Conservation (phyloP, 1,140 invertebrate species). For the Drosophila sproati region DNA sequence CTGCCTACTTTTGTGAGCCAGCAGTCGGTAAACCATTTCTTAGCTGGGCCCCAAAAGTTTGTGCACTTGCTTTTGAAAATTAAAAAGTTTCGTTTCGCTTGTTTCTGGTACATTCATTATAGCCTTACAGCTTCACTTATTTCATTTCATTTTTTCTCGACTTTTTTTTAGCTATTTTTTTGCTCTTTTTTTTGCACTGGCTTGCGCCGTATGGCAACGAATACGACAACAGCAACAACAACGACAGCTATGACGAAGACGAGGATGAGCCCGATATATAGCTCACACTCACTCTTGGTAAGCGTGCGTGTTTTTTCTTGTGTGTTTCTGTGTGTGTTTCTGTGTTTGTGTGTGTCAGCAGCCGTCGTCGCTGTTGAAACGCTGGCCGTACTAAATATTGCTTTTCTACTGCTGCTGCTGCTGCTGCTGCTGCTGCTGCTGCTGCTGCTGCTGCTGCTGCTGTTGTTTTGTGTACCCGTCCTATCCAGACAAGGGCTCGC, state of each 20-base stretch:
- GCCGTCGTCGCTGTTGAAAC: constrained; percentile 42
- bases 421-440: constrained; percentile 38
- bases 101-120: constrained; percentile 31
- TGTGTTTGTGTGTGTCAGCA: constrained; percentile 54
- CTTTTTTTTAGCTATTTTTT: constrained; percentile 30
- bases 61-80: constrained; percentile 58
- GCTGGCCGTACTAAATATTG: constrained; percentile 29
- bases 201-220: constrained; percentile 71
- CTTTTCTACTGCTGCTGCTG: constrained; percentile 22
- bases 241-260: constrained; percentile 30
- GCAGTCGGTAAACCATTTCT: constrained; percentile 62
- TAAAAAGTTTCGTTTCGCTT: constrained; percentile 61
- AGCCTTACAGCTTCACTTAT: constrained; percentile 41
- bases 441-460: constrained; percentile 32
- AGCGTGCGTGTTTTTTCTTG: constrained; percentile 32
- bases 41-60: constrained; percentile 45
- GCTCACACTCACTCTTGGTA: constrained; percentile 39
- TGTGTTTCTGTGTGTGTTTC: constrained; percentile 5
- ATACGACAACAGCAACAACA: constrained; percentile 34
- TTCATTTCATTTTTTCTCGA: constrained; percentile 25
- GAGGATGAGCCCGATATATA: constrained; percentile 38
- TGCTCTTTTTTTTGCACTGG: constrained; percentile 48
- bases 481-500: constrained; percentile 84
- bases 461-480: constrained; percentile 71
- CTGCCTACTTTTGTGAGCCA: constrained; percentile 53